Evolutionary conservation across 2,113 vertebrate species (phyloP).

Genomic region (Bathybates hornii): DNA sequence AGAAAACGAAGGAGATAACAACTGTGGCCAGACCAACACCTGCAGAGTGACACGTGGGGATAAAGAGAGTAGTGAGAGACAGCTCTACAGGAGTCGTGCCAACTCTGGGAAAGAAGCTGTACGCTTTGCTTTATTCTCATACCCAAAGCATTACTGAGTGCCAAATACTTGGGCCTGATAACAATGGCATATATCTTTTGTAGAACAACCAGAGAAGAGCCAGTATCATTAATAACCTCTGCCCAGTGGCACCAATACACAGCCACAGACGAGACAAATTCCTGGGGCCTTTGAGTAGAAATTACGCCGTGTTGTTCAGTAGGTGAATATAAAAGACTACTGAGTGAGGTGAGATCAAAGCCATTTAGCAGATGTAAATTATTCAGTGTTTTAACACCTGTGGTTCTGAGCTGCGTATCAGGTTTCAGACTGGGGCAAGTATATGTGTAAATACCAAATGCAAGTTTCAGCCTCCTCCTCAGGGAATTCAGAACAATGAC

Average conservation of each 20-base stretch:
- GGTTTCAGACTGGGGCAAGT: not conserved
- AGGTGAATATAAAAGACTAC: not conserved
- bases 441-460: not conserved
- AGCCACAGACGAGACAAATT: not conserved
- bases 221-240: not conserved
- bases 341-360: not conserved
- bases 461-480: not conserved
- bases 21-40: slow-evolving; percentile 73
- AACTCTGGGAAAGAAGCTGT: not conserved
- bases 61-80: not conserved
- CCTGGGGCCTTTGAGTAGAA: not conserved
- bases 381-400: slow-evolving; percentile 10
- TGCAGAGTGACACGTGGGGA: slow-evolving; percentile 30
- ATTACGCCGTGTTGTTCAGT: not conserved
- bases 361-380: not conserved
- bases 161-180: not conserved
- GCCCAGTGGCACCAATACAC: not conserved
- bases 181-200: not conserved
- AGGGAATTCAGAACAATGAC: not conserved
- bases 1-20: slow-evolving; percentile 69
- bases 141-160: not conserved
- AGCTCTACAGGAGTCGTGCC: not conserved
- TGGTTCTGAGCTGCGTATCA: not conserved
- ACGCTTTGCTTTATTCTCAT: not conserved
- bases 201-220: not conserved